These are phyloP conservation scores for Drosophila orena DNA, from an alignment of 1,140 invertebrate genomes.

Conservation along the genomic window DNA sequence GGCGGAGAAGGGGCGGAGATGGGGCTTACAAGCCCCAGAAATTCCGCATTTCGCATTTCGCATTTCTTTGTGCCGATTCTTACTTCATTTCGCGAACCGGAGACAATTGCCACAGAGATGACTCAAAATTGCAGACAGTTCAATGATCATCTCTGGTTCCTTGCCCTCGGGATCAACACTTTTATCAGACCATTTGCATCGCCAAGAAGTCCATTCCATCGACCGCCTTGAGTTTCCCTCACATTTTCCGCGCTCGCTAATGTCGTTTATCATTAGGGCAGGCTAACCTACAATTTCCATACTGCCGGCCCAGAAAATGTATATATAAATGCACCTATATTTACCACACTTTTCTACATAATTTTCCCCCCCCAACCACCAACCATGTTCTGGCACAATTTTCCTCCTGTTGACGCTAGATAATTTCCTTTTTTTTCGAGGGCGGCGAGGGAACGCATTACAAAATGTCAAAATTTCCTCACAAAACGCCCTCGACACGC, in stretches of 20 bases:
- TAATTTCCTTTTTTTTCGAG: conserved; percentile 61
- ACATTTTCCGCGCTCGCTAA: conserved; percentile 40
- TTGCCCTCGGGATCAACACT: conserved; percentile 10
- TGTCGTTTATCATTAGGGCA: conserved; percentile 75
- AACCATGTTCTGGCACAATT: conserved; percentile 33
- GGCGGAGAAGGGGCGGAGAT: not conserved
- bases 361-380: too few species aligned
- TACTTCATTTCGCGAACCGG: conserved; percentile 46
- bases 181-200: conserved; percentile 22
- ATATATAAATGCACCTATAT: conserved; percentile 38
- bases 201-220: not conserved
- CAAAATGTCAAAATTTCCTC: conserved; percentile 77
- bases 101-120: conserved; percentile 54
- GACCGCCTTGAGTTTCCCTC: not conserved
- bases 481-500: conserved; percentile 66
- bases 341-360: conserved; percentile 44
- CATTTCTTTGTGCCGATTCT: conserved; percentile 42
- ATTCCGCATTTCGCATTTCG: conserved; percentile 46
- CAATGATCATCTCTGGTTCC: conserved; percentile 45
- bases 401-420: conserved; percentile 80
- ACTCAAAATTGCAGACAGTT: conserved; percentile 52
- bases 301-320: conserved; percentile 30
- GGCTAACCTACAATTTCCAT: conserved; percentile 49
- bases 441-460: conserved; percentile 44
- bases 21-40: conserved; percentile 31